phyloP scores from a whole-genome alignment of 1,140 invertebrate species.

The Bombus terrestris region DNA sequence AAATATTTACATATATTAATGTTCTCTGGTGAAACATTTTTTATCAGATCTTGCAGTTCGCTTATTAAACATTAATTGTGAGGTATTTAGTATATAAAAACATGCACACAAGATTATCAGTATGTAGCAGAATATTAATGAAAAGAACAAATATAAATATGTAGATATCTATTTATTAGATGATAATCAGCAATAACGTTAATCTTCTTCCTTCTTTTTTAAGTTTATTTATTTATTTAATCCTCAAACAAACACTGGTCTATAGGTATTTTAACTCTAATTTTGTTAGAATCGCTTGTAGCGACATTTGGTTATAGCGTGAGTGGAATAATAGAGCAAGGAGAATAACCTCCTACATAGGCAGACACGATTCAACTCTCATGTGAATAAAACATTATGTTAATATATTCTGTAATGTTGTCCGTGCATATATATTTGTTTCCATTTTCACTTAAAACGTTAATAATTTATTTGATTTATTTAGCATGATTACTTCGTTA shows the following conservation, averaged over 20 bases:
- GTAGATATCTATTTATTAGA: too few relatives aligned
- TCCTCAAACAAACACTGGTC: not conserved
- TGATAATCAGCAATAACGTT: too few relatives aligned
- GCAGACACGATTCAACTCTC: not conserved
- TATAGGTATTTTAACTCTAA: not conserved
- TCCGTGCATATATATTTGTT: not conserved
- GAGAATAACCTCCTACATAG: not conserved
- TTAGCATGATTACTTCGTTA: not conserved
- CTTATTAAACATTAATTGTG: too few relatives aligned
- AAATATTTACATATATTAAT: not conserved
- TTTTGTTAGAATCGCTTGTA: not conserved
- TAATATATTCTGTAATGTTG: too few relatives aligned
- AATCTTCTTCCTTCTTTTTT: not conserved
- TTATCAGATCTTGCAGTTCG: too few relatives aligned
- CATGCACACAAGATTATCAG: too few relatives aligned
- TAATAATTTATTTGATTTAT: not conserved
- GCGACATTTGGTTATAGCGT: not conserved
- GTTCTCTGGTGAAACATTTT: too few relatives aligned
- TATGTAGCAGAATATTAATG: too few relatives aligned
- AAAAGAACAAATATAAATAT: too few relatives aligned
- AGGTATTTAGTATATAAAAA: too few relatives aligned
- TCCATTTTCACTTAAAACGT: too few relatives aligned
- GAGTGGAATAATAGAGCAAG: not conserved
- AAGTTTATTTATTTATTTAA: not conserved
- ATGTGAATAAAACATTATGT: too few relatives aligned